These are phyloP conservation scores for Tinamus guttatus DNA, from an alignment of 2,113 vertebrate genomes.

Conservation along the genomic window DNA sequence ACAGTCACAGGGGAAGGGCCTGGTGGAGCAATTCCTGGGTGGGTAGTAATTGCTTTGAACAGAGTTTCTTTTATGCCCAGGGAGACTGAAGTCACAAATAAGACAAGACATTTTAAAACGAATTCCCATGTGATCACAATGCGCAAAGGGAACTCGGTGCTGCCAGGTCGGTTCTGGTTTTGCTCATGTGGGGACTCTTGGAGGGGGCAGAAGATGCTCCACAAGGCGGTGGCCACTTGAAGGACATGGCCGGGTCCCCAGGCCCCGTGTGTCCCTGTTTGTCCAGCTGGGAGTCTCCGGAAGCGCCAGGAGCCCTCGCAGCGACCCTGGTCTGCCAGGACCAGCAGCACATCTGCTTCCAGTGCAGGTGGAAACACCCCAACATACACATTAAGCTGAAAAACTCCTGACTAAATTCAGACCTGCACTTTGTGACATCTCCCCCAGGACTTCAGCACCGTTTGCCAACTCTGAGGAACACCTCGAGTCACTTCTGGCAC, in stretches of 20 bases:
- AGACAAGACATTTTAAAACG: background rate
- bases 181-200: background rate
- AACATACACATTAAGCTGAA: conserved; percentile 48
- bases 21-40: background rate
- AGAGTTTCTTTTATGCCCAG: background rate
- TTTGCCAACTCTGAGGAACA: conserved; percentile 80
- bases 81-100: background rate
- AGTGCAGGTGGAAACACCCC: background rate
- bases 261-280: too few species aligned
- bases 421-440: conserved; percentile 72
- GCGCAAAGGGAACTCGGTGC: background rate
- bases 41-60: conserved; percentile 12
- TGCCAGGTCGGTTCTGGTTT: background rate
- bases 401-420: conserved; percentile 74
- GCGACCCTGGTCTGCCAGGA: background rate
- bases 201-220: too few species aligned
- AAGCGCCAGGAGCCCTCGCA: too few species aligned
- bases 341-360: conserved; percentile 9
- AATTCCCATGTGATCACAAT: background rate
- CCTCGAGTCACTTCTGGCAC: conserved; percentile 70
- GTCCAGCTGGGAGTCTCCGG: too few species aligned
- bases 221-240: too few species aligned
- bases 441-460: conserved; percentile 76
- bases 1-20: background rate
- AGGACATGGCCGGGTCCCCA: too few species aligned